A percentile compares a stretch with the other conserved stretches of the same genome.
These are phyloP conservation scores for Etia nguti DNA, from an alignment of 2,113 vertebrate genomes.

Conservation along the genomic window DNA sequence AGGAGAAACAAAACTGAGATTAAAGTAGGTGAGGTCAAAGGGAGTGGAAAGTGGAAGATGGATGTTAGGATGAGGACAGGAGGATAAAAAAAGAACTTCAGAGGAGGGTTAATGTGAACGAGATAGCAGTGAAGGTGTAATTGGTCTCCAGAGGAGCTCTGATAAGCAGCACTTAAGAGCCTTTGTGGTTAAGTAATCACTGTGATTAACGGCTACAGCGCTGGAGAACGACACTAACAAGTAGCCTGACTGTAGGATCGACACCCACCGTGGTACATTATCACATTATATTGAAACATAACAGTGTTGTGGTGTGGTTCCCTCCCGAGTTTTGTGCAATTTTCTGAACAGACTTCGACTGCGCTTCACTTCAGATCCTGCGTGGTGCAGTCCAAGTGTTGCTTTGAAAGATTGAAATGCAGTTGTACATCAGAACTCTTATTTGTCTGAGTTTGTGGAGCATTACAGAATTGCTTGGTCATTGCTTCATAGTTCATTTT, in stretches of 20 bases:
- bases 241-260: neutral
- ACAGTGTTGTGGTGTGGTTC: neutral
- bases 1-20: neutral
- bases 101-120: neutral
- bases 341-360: neutral
- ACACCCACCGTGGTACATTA: neutral
- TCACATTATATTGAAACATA: neutral
- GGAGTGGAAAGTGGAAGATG: neutral
- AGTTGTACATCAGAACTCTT: neutral
- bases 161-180: constrained; percentile 55
- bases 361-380: neutral
- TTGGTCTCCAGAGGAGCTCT: constrained; percentile 37
- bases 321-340: neutral
- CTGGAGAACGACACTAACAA: neutral
- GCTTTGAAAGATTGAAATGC: neutral
- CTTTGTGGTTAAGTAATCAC: constrained; percentile 50
- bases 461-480: neutral
- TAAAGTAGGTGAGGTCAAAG: neutral
- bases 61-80: neutral
- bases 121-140: constrained; percentile 23
- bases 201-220: constrained; percentile 30
- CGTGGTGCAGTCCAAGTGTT: neutral
- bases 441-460: neutral
- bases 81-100: neutral
- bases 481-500: neutral